These are phyloP conservation scores for Brachyrhaphis roseni DNA, from an alignment of 2,797 vertebrate genomes.

Conservation along the genomic window DNA sequence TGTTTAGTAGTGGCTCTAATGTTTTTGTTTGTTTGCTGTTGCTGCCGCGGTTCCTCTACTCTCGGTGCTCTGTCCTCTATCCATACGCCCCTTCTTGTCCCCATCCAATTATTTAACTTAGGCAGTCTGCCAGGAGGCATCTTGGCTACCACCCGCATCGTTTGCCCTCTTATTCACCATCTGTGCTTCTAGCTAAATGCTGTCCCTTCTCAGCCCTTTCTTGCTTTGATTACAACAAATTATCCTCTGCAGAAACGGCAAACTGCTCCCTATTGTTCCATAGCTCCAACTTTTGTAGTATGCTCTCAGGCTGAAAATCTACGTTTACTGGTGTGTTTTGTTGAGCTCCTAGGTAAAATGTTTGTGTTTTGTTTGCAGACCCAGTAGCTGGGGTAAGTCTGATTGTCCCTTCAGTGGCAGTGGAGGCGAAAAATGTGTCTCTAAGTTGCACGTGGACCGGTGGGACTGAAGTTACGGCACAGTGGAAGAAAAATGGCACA, in stretches of 20 bases:
- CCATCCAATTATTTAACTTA: conserved; percentile 73
- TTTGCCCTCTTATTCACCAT: conserved; percentile 74
- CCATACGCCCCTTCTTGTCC: conserved; percentile 51
- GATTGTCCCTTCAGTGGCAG: conserved; percentile 61
- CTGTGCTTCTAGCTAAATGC: conserved; percentile 66
- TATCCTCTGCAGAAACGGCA: conserved; percentile 65
- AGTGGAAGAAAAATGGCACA: conserved; percentile 72
- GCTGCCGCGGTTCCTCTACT: conserved; percentile 41
- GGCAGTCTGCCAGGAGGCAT: conserved; percentile 66
- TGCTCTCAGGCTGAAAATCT: conserved; percentile 10
- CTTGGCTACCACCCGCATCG: conserved; percentile 60
- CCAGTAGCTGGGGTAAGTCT: conserved; percentile 68
- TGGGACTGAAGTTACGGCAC: conserved; percentile 66
- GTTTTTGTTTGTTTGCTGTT: conserved; percentile 58
- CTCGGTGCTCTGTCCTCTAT: conserved; percentile 43
- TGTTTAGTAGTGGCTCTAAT: conserved; percentile 29
- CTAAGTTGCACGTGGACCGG: conserved; percentile 73
- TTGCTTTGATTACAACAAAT: conserved; percentile 76
- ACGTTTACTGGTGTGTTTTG: conserved; percentile 26
- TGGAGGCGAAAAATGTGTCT: conserved; percentile 73
- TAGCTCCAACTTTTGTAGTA: conserved; percentile 53
- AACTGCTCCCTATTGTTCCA: conserved; percentile 52
- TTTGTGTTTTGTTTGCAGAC: conserved; percentile 55
- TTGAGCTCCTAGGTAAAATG: conserved; percentile 13
- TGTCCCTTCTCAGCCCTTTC: conserved; percentile 59